phyloP scores from a whole-genome alignment of 2,113 vertebrate genomes.

The Paedocypris sp. region DNA sequence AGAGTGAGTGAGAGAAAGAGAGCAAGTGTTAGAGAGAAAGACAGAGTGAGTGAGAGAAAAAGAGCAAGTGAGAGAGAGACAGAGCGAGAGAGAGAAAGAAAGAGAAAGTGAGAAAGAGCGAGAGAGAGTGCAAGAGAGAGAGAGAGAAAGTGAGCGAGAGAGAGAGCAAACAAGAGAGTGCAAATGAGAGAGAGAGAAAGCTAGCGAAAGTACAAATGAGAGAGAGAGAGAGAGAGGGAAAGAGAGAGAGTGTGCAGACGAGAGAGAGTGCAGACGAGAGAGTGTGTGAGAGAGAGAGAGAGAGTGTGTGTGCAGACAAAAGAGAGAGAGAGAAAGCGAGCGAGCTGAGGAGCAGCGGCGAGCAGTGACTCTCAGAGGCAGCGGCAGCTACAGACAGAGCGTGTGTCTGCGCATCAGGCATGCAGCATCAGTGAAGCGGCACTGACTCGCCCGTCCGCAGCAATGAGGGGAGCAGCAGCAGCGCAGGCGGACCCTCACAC shows the following conservation, averaged over 20 bases:
- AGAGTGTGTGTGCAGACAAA: too few relatives aligned
- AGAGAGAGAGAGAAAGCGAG: too few relatives aligned
- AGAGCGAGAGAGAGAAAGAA: constrained; percentile 56
- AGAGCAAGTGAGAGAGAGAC: constrained; percentile 46
- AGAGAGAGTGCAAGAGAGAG: constrained; percentile 40
- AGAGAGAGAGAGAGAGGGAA: constrained; percentile 43
- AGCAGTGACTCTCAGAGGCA: too few relatives aligned
- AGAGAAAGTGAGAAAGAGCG: constrained; percentile 42
- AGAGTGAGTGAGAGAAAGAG: too few relatives aligned
- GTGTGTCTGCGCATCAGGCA: background rate
- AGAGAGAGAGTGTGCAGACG: constrained; percentile 19
- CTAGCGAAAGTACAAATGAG: constrained; percentile 56
- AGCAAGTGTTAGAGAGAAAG: background rate
- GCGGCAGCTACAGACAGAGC: too few relatives aligned
- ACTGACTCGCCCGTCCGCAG: background rate
- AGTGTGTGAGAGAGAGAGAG: too few relatives aligned
- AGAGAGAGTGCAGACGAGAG: too few relatives aligned
- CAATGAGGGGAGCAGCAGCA: background rate
- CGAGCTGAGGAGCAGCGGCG: too few relatives aligned
- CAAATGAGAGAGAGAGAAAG: constrained; percentile 50
- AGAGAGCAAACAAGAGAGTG: background rate
- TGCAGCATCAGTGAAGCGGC: constrained; percentile 15
- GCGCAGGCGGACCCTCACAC: constrained; percentile 23
- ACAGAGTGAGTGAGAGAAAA: constrained; percentile 43
- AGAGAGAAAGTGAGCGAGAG: background rate